Base-by-base conservation (phyloP, 2,888 invertebrate genomes). In the Aleiodes testaceus region DNA sequence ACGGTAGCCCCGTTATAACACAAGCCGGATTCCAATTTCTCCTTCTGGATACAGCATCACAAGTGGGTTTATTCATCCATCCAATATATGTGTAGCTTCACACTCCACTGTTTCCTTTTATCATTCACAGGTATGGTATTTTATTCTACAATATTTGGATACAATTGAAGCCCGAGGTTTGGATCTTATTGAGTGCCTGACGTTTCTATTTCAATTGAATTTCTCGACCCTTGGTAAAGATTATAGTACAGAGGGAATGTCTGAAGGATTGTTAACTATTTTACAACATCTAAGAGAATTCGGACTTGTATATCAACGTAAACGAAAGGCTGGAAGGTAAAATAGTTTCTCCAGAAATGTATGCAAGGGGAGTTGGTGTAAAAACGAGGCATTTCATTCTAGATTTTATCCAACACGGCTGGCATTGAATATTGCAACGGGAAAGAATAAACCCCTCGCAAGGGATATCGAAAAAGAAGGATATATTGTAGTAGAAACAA, bases 21-120 rank as follows among this genome's bases (percentile, higher is more conserved):
- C 92, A 95, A 75, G 95, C 96, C 76, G 99, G 99, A 0, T 99
- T 99, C 88, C 99, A 99, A 88, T 99, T 99, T 88, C 89, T 99
- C 18, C 90, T 99, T 20, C 89, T 99, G 73, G 97, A 97, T 85
- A 95, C 97, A 0, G 93, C 96, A 9, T 94, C 97, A 53, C 98
- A 98, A 90, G 94, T 99, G 69, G 45, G 67, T 6, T 16, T 2
- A 2, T 6, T 66, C 16, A 52, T 22, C 22, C 22, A 6, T 3
- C n/a, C 14, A 26, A 26, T 42, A 42, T 63, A 26, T 30, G n/a
- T 36, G 2, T 36, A 4, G 3, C 0, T 36, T 7, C 11, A 36
- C 9, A 9, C 2, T 36, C 9, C 36, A 36, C 36, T 52, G 22
- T 14, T 66, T 36, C 55, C 20, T 69, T 36, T 20, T 12, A 50